These are phyloP conservation scores for Cylloceria caligata DNA, from an alignment of 2,888 invertebrate genomes.

Conservation along the genomic window DNA sequence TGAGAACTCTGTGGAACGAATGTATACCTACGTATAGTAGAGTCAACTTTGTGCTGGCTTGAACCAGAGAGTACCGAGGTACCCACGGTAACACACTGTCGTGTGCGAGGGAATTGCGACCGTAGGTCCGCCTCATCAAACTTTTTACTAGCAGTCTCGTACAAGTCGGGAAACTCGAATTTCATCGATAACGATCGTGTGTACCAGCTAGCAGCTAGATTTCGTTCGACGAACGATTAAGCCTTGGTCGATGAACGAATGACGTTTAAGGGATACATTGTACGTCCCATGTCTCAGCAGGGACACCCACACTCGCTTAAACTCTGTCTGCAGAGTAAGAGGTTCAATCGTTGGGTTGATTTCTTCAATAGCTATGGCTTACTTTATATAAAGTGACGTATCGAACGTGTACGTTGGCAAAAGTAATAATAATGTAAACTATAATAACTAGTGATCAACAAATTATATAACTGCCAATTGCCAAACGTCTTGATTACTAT, in stretches of 20 bases:
- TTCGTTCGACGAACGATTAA: constrained; percentile 57
- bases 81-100: background rate
- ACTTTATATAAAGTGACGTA: no score
- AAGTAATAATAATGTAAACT: no score
- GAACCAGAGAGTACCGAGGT: constrained; percentile 3
- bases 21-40: constrained; percentile 8
- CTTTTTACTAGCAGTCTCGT: constrained; percentile 52
- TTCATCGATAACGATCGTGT: constrained; percentile 58
- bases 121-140: constrained; percentile 53
- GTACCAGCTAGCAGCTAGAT: constrained; percentile 44
- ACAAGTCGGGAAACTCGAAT: constrained; percentile 42
- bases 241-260: constrained; percentile 33
- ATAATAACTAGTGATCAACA: no score
- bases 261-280: constrained; percentile 10
- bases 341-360: background rate
- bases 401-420: no score
- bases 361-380: no score
- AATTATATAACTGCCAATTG: no score
- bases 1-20: constrained; percentile 49
- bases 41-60: background rate
- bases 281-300: background rate
- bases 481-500: no score
- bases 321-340: background rate
- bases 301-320: constrained; percentile 5
- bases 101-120: constrained; percentile 46